A percentile compares a stretch with the other conserved stretches of the same genome.
Conservation (phyloP, 2,888 invertebrate species). For the Athetis lepigone region DNA sequence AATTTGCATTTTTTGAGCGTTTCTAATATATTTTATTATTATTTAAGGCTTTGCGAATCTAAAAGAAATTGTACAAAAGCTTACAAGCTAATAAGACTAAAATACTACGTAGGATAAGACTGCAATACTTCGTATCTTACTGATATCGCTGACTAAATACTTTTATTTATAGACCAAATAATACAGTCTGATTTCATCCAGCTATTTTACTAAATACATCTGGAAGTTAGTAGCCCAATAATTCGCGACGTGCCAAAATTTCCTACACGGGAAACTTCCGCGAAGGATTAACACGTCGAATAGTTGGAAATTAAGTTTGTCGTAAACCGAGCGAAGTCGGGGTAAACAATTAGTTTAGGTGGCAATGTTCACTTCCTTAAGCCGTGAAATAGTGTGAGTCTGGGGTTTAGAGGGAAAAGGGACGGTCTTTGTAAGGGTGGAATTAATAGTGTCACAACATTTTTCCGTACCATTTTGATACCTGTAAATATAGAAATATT, state of each 20-base stretch:
- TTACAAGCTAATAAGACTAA: too few species aligned
- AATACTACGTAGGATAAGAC: too few species aligned
- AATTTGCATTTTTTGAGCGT: too few species aligned
- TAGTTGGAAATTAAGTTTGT: slow-evolving; percentile 49
- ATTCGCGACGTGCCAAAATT: slow-evolving; percentile 30
- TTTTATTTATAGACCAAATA: background rate
- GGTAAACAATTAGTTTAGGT: slow-evolving; percentile 49
- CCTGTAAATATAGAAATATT: too few species aligned
- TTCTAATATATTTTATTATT: too few species aligned
- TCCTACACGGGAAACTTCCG: slow-evolving; percentile 16
- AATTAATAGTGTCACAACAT: background rate
- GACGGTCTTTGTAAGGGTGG: background rate
- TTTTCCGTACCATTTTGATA: too few species aligned
- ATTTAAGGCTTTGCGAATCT: too few species aligned
- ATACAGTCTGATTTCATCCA: background rate
- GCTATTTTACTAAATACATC: slow-evolving; percentile 24
- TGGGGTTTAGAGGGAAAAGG: background rate
- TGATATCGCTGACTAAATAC: too few species aligned
- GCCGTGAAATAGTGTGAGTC: slow-evolving; percentile 13
- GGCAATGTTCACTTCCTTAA: slow-evolving; percentile 26
- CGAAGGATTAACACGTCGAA: slow-evolving; percentile 50
- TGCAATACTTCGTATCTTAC: too few species aligned
- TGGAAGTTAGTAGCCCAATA: slow-evolving; percentile 30
- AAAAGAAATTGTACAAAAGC: too few species aligned
- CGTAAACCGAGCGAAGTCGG: slow-evolving; percentile 23